Conservation (phyloP, 2,113 vertebrate genomes). For the Myotis davidii region DNA sequence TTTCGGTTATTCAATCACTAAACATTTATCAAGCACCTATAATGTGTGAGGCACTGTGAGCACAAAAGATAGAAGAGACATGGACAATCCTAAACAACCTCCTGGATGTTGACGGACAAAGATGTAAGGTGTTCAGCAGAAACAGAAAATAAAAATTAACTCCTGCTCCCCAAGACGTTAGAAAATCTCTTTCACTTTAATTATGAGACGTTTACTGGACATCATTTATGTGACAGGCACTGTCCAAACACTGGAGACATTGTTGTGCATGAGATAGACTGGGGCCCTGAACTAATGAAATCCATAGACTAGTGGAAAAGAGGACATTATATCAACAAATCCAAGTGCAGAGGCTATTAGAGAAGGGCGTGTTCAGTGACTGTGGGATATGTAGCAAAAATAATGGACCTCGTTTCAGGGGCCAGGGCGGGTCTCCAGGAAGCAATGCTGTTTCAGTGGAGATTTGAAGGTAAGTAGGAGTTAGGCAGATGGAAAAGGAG, state of each 20-base stretch:
- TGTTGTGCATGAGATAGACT: neutral
- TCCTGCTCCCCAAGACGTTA: neutral
- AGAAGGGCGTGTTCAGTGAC: neutral
- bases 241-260: neutral
- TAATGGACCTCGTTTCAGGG: neutral
- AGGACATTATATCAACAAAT: neutral
- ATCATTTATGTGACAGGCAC: neutral
- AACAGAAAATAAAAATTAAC: neutral
- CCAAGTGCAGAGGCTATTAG: neutral
- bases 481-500: neutral
- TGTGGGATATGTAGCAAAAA: neutral
- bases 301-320: too few species aligned
- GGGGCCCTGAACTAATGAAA: neutral
- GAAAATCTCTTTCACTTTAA: neutral
- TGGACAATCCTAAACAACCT: neutral
- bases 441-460: neutral
- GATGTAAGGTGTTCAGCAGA: neutral
- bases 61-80: neutral
- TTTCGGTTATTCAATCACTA: neutral
- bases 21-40: neutral
- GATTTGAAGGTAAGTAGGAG: neutral
- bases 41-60: neutral
- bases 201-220: neutral
- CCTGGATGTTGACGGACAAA: neutral
- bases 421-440: neutral